phyloP scores from a whole-genome alignment of 2,888 invertebrate species.

The Caenorhabditis drosophilae region DNA sequence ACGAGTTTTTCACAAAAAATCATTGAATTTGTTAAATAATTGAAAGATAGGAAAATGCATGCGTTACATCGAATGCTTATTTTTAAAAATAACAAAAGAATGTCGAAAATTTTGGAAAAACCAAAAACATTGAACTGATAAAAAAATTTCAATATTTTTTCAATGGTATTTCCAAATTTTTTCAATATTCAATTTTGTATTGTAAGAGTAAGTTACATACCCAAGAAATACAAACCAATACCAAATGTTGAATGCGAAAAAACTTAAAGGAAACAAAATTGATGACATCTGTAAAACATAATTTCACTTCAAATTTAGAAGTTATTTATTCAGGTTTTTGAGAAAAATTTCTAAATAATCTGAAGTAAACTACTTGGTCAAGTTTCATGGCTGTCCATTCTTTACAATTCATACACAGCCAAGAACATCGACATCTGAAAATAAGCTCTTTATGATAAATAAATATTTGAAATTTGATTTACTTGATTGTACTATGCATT shows the following conservation, averaged over 20 bases:
- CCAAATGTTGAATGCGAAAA: constrained; percentile 68
- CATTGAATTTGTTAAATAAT: no score
- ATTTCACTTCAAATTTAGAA: not conserved
- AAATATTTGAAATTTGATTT: constrained; percentile 19
- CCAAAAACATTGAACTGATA: no score
- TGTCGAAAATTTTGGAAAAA: no score
- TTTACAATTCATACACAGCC: constrained; percentile 66
- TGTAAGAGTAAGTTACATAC: constrained; percentile 45
- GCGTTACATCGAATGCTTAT: no score
- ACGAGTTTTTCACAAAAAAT: no score
- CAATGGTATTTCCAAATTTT: no score
- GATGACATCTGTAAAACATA: constrained; percentile 54
- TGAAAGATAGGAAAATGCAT: no score
- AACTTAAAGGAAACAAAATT: constrained; percentile 63
- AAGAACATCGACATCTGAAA: constrained; percentile 63
- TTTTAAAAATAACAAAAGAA: no score
- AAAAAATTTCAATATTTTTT: no score
- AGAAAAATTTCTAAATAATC: not conserved
- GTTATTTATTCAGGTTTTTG: not conserved
- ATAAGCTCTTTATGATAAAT: constrained; percentile 8
- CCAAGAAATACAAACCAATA: constrained; percentile 69
- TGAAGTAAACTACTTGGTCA: constrained; percentile 57
- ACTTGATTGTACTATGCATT: constrained; percentile 48
- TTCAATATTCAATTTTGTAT: no score
- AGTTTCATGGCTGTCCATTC: constrained; percentile 67